These are phyloP conservation scores for Xenopus petersii DNA, from an alignment of 2,797 vertebrate genomes.

Conservation along the genomic window DNA sequence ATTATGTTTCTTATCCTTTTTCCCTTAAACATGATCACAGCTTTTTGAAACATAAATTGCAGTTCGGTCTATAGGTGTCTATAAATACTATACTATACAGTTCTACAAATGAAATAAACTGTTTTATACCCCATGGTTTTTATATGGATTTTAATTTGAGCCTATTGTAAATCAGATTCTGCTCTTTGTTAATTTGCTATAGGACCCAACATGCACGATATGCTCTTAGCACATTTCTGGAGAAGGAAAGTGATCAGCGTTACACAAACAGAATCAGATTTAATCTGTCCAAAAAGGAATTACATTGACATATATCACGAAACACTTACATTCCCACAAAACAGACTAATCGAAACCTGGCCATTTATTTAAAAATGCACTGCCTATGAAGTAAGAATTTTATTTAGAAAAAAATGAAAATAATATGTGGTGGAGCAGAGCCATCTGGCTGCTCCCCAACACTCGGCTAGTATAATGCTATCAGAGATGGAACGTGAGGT, in stretches of 20 bases:
- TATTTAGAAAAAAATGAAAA: slow-evolving; percentile 11
- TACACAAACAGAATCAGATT: slow-evolving; percentile 12
- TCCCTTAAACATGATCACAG: too few relatives aligned
- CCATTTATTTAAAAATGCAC: slow-evolving; percentile 23
- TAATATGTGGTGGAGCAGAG: slow-evolving; percentile 22
- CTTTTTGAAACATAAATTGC: too few relatives aligned
- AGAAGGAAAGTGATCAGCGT: slow-evolving; percentile 20
- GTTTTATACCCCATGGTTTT: too few relatives aligned
- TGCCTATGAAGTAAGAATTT: slow-evolving; percentile 33
- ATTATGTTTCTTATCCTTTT: too few relatives aligned
- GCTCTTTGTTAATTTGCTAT: slow-evolving; percentile 9
- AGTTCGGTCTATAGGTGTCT: too few relatives aligned
- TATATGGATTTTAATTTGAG: not conserved
- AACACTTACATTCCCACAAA: slow-evolving; percentile 30
- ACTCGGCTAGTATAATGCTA: slow-evolving; percentile 14
- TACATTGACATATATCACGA: slow-evolving; percentile 26
- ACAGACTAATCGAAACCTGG: slow-evolving; percentile 31
- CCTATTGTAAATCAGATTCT: not conserved
- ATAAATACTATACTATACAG: too few relatives aligned
- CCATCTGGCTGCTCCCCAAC: slow-evolving; percentile 34
- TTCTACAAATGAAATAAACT: too few relatives aligned
- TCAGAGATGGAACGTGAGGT: slow-evolving; percentile 23
- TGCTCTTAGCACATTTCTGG: slow-evolving; percentile 22
- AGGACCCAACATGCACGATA: not conserved
- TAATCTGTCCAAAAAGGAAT: slow-evolving; percentile 25